These are phyloP conservation scores for Ivindomyrus marchei DNA, from an alignment of 2,113 vertebrate genomes.

Conservation along the genomic window DNA sequence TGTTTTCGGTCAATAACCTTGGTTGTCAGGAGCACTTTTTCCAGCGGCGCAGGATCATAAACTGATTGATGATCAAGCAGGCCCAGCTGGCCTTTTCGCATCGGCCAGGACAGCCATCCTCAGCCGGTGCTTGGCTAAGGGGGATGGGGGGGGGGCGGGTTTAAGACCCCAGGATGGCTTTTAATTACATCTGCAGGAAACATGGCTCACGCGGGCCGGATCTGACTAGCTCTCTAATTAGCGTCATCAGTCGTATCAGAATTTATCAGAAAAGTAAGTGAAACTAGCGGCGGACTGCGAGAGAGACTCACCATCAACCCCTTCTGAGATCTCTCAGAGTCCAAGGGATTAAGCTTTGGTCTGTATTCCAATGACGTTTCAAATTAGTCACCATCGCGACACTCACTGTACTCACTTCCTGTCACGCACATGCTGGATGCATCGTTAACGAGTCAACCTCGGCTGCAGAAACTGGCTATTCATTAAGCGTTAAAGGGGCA, in stretches of 20 bases:
- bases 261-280: not conserved
- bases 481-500: not conserved
- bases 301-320: not conserved
- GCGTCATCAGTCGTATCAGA: not conserved
- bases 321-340: not conserved
- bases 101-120: not conserved
- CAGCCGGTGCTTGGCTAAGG: not conserved
- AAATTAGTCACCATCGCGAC: conserved; percentile 13
- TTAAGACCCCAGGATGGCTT: not conserved
- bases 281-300: not conserved
- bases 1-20: not conserved
- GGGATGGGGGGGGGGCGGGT: not conserved
- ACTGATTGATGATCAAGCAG: not conserved
- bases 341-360: not conserved
- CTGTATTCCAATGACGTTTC: not conserved
- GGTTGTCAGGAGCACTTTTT: not conserved
- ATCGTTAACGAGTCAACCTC: not conserved
- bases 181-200: not conserved
- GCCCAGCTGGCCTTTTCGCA: not conserved
- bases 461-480: not conserved
- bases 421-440: not conserved
- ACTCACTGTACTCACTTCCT: not conserved
- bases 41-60: not conserved
- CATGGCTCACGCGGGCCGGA: not conserved
- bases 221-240: not conserved